Evolutionary conservation across 2,888 invertebrate genomes (phyloP), one percentile per base, ranked within the genome.

Genomic region (Nymphalis polychloros): DNA sequence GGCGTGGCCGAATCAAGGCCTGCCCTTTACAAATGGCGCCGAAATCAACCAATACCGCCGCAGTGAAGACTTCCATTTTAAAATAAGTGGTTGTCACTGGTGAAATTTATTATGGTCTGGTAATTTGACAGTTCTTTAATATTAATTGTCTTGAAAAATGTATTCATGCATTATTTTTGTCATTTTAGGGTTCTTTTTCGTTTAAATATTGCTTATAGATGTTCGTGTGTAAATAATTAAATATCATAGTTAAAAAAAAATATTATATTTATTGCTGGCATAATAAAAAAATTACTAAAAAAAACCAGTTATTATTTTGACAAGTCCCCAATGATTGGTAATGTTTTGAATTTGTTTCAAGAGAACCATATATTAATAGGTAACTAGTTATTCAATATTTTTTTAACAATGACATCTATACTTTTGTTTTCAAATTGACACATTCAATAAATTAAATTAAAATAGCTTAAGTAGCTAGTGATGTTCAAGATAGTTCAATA

Each of bases 11-110:
- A 73, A 74, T 67, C 70, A 72, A 73, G 83, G 75, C 80, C 87
- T 79, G 84, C 89, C 91, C 88, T 88, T 90, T 88, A 80, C 89
- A 91, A 92, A 92, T 92, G 92, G 92, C 92, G 92, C 83, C 86
- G 82, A 86, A 87, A 81, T 85, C 85, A 68, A 81, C 91, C 91
- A 92, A 91, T 91, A 77, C 78, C 74, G 79, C 79, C 77, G 78
- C 77, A 76, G 82, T 80, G 77, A 73, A 73, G 75, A 72, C 76
- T 80, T 84, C 81, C 79, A 81, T 80, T 64, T 50, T 31, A 50
- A 59, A 65, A 70, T 62, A 69, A 65, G 65, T 20, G 50, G 35
- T 41, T 69, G 67, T 65, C 70, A 70, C 63, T 69, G 69, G 70
- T 35, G 49, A 52, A 67, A 66, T 71, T 65, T 65, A 64, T 64